Percentiles rank a stretch among this genome's conserved stretches.
Evolutionary conservation across 1,140 invertebrate genomes (phyloP).

Genomic region (Zaprionus vittiger): DNA sequence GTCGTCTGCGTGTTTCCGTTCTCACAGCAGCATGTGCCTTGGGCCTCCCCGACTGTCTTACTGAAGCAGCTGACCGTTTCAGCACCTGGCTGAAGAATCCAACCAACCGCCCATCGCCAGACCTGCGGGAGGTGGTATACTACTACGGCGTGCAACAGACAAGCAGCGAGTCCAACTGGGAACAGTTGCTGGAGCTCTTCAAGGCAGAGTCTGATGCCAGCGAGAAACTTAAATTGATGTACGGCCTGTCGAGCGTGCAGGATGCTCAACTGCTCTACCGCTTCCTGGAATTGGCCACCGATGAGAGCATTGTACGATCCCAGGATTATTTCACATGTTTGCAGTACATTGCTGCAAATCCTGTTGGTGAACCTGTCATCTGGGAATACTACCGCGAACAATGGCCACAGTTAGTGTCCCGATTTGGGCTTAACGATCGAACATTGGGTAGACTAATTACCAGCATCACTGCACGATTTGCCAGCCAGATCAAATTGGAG

Average conservation of each 20-base stretch:
- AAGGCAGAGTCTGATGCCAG: slow-evolving; percentile 89
- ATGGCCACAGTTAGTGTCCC: slow-evolving; percentile 89
- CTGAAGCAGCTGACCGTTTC: slow-evolving; percentile 86
- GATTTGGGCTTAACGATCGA: slow-evolving; percentile 93
- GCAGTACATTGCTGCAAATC: slow-evolving; percentile 88
- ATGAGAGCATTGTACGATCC: slow-evolving; percentile 90
- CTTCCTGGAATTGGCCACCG: slow-evolving; percentile 88
- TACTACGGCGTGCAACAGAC: slow-evolving; percentile 87
- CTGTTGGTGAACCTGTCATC: slow-evolving; percentile 89
- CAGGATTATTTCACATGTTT: slow-evolving; percentile 94
- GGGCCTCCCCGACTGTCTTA: slow-evolving; percentile 86
- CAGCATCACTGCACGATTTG: slow-evolving; percentile 88
- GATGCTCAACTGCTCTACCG: slow-evolving; percentile 86
- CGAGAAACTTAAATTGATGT: slow-evolving; percentile 90
- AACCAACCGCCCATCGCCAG: slow-evolving; percentile 88
- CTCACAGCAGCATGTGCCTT: slow-evolving; percentile 87
- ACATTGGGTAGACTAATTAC: slow-evolving; percentile 91
- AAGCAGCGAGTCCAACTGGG: slow-evolving; percentile 88
- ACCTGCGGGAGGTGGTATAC: slow-evolving; percentile 89
- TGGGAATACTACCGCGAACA: slow-evolving; percentile 93
- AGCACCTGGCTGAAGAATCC: slow-evolving; percentile 85
- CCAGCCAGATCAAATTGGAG: slow-evolving; percentile 87
- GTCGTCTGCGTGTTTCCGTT: slow-evolving; percentile 86
- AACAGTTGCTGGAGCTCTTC: slow-evolving; percentile 90
- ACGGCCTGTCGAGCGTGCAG: slow-evolving; percentile 88